Evolutionary conservation across 2,888 invertebrate genomes (phyloP).

Genomic region (Trimorus sp.): DNA sequence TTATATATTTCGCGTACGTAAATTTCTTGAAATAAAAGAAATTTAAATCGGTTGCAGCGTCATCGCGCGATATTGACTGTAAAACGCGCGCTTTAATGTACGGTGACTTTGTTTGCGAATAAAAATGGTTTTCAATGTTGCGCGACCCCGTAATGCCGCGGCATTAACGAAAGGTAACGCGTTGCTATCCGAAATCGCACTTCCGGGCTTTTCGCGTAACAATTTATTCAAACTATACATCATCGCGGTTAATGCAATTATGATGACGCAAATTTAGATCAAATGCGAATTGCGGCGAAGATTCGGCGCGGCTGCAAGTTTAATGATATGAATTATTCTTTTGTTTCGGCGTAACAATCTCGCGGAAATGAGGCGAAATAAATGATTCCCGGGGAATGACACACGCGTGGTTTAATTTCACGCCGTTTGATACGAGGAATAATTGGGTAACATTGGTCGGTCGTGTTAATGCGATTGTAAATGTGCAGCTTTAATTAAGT

Average conservation of each 20-base stretch:
- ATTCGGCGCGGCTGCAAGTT: background rate
- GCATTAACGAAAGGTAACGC: background rate
- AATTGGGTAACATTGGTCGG: too few species aligned
- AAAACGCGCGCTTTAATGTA: constrained; percentile 7
- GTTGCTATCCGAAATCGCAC: background rate
- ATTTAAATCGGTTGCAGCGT: constrained; percentile 25
- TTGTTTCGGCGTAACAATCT: background rate
- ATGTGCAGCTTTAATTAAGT: background rate
- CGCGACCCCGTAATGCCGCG: background rate
- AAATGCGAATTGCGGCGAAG: background rate
- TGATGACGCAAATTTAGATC: constrained; percentile 8
- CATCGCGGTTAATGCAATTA: constrained; percentile 8
- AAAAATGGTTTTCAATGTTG: constrained; percentile 11
- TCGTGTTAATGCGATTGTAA: too few species aligned
- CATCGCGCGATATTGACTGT: constrained; percentile 16
- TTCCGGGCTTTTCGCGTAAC: background rate
- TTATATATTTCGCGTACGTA: constrained; percentile 13
- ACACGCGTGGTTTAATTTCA: background rate
- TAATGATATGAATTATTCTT: background rate
- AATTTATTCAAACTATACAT: constrained; percentile 16
- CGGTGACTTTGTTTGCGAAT: background rate
- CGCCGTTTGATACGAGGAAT: background rate
- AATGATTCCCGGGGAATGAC: background rate
- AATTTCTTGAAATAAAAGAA: constrained; percentile 38
- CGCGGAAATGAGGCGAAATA: background rate